Evolutionary conservation across 2,888 invertebrate species (phyloP).

Genomic region (Dendrolimus houi): DNA sequence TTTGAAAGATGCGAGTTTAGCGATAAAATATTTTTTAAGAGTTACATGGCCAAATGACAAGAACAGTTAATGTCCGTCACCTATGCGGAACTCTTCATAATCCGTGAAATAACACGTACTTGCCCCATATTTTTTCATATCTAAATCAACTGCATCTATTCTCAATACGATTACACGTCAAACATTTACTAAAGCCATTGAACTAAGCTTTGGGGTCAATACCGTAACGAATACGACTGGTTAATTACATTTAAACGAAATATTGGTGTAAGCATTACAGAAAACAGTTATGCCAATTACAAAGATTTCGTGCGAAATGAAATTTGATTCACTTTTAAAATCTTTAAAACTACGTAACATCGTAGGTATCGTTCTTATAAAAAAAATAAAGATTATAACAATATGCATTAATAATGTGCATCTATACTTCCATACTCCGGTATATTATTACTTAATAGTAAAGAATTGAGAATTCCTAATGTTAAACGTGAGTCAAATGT

Average conservation of each 20-base stretch:
- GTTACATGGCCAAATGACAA: no score
- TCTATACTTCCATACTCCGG: no score
- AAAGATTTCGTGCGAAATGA: constrained; percentile 12
- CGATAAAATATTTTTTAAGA: no score
- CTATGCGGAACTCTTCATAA: no score
- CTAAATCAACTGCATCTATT: not conserved
- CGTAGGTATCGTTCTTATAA: not conserved
- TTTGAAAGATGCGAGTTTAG: no score
- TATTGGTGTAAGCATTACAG: not conserved
- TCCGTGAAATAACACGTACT: no score
- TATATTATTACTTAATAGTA: no score
- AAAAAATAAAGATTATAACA: no score
- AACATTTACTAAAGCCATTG: not conserved
- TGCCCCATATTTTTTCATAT: not conserved
- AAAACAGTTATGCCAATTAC: constrained; percentile 2
- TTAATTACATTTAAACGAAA: not conserved
- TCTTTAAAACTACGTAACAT: constrained; percentile 11
- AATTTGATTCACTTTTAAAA: constrained; percentile 19
- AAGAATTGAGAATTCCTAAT: no score
- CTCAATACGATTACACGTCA: not conserved
- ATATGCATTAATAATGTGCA: no score
- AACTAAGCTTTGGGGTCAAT: not conserved
- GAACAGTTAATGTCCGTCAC: no score
- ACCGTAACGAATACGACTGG: not conserved
- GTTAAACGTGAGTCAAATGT: no score